Evolutionary conservation across 2,797 vertebrate species (phyloP).

Genomic region (Saguinus oedipus): DNA sequence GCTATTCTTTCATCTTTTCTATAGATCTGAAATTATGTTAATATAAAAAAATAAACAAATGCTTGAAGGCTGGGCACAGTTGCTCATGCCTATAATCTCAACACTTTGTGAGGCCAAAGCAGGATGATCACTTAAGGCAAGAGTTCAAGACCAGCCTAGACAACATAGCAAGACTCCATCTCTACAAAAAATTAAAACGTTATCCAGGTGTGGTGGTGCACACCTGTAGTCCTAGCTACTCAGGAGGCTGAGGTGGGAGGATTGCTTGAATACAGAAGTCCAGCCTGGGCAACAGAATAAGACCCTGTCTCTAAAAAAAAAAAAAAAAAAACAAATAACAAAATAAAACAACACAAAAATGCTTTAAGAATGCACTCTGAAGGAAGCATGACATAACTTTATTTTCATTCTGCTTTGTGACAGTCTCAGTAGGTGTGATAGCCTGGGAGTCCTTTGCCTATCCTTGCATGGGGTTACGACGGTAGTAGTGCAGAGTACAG

Average conservation of each 20-base stretch:
- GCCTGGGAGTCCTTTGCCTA: background rate
- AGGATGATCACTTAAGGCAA: background rate
- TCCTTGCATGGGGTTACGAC: background rate
- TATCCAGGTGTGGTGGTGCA: background rate
- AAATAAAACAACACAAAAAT: background rate
- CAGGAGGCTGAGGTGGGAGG: background rate
- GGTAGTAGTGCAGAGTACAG: background rate
- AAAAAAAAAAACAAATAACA: background rate
- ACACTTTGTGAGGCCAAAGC: background rate
- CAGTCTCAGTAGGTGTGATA: background rate
- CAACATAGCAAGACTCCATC: background rate
- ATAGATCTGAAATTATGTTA: background rate
- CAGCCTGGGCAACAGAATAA: background rate
- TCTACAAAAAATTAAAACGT: background rate
- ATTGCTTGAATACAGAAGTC: background rate
- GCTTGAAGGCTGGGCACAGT: background rate
- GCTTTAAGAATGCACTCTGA: background rate
- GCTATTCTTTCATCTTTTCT: background rate
- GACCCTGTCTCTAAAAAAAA: background rate
- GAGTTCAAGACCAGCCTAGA: background rate
- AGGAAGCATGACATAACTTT: background rate
- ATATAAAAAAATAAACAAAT: background rate
- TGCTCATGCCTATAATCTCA: background rate
- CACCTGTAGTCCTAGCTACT: background rate
- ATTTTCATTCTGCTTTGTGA: background rate